Base-by-base conservation (phyloP, 1,140 invertebrate genomes). In the Drosophila prosaltans region DNA sequence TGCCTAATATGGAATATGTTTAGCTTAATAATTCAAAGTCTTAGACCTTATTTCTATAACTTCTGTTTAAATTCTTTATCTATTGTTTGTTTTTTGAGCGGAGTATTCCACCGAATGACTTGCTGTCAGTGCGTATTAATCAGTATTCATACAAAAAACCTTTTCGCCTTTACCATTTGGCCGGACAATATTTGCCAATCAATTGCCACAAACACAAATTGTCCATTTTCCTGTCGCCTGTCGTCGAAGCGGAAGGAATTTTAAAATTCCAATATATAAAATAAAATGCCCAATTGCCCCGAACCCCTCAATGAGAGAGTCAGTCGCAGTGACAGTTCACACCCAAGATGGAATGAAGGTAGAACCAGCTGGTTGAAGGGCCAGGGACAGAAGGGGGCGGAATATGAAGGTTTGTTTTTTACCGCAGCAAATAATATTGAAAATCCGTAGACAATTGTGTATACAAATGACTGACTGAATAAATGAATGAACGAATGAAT, bases 231-330 rank as follows among this genome's bases (percentile, higher is more conserved):
- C 89, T 91, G 88, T 91, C 69, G 80, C 80, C 71, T 78, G 78
- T 84, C 72, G 73, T 72, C 84, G 81, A 63, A 75, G 83, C 83
- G 88, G 85, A 91, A 91, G 83, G 84, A 91, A 91, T 91, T 91
- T 91, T 91, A 91, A 91, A 91, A 91, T 91, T 91, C 89, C 91
- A 91, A 91, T 91, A 91, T 91, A 91, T 91, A 91, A 91, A 91
- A 91, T 91, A 91, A 91, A 91, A 88, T 91, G 74, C 83, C 84
- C 88, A 91, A 91, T 91, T 91, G 88, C 45, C 45, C 45, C 45
- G 16, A 3, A 10, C 45, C 21, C 10, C 39, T 40, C 39, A 11
- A 40, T 40, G 41, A 43, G 41, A 43, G 88, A 90, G 83, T 85
- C 75, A 78, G 75, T 70, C 74, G 88, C 88, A 91, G 80, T 85